Conservation (phyloP, 2,888 invertebrate genomes). For the Mechanitis messenoides region DNA sequence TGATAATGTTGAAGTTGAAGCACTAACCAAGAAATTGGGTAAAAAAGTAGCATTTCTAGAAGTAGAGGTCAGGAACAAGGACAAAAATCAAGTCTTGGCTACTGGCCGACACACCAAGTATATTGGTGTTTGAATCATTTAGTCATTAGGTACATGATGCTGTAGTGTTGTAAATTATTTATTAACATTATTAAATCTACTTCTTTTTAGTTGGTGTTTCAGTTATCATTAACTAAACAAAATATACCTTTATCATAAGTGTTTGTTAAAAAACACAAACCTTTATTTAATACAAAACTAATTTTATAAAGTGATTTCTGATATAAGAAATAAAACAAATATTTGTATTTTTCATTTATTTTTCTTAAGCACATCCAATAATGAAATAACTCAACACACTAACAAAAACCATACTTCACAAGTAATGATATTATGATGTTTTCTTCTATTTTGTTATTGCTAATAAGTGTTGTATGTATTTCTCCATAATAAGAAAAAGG, state of each 20-base stretch:
- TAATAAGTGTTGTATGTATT: too few species aligned
- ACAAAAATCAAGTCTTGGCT: constrained; percentile 83
- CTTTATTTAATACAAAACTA: background rate
- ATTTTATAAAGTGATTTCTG: background rate
- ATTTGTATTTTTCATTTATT: constrained; percentile 12
- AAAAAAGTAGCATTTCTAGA: constrained; percentile 88
- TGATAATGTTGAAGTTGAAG: constrained; percentile 86
- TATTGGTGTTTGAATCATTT: constrained; percentile 42
- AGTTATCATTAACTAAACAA: background rate
- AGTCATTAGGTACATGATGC: background rate
- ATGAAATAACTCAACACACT: background rate
- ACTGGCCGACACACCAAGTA: constrained; percentile 91
- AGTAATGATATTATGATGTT: background rate
- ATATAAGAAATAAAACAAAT: constrained; percentile 10
- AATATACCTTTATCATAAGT: too few species aligned
- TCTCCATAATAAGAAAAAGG: background rate
- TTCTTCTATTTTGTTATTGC: background rate
- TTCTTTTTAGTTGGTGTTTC: background rate
- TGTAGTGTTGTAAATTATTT: constrained; percentile 4
- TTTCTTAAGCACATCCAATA: constrained; percentile 12
- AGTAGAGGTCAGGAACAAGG: constrained; percentile 86
- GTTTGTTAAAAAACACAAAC: background rate
- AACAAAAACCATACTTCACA: constrained; percentile 1
- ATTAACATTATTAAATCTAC: constrained; percentile 8
- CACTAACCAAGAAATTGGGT: constrained; percentile 85